Evolutionary conservation across 2,888 invertebrate species (phyloP), one percentile per base, ranked within the genome.

Genomic region (Drosophila kanekoi): DNA sequence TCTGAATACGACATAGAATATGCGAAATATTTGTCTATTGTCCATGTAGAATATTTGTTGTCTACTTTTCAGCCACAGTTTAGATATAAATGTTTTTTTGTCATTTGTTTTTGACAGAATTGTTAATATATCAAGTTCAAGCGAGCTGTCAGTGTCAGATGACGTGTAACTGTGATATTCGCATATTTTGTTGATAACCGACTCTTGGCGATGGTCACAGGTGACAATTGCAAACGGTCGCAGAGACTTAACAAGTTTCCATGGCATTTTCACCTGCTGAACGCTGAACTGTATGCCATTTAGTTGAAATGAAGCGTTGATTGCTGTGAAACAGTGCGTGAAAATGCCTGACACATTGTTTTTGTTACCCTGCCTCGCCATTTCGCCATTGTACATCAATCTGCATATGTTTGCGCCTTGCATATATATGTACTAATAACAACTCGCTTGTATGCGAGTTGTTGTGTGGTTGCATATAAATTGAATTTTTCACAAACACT

Each of bases 271-370:
- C 18, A 16, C 18, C 13, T 14, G 28, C 13, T 10, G 33, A 18
- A n/a, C 37, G 4, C 33, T 11, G 20, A 18, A 47, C 41, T 20
- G 11, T 13, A 33, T 47, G 58, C 57, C 68, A 79, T 74, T 79
- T 75, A 72, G 81, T 64, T 68, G 63, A 87, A 87, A 81, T 87
- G 71, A 72, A 83, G 81, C 89, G 89, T 81, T 88, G 89, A 84
- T 84, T 83, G 89, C 66, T 53, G 66, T 83, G 67, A 74, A 81
- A 74, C 77, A 74, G 71, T 79, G 84, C 89, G 73, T 87, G 79
- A 89, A 83, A 81, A 84, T 51, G 79, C 61, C 70, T 65, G 69
- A 56, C 72, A 54, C 62, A 63, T 57, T 70, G 73, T 66, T 76
- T 70, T 80, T 72, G 66, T 73, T 75, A 61, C 60, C 40, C 62